These are phyloP conservation scores for Mirza zaza DNA, from an alignment of 2,113 vertebrate genomes.

Conservation along the genomic window DNA sequence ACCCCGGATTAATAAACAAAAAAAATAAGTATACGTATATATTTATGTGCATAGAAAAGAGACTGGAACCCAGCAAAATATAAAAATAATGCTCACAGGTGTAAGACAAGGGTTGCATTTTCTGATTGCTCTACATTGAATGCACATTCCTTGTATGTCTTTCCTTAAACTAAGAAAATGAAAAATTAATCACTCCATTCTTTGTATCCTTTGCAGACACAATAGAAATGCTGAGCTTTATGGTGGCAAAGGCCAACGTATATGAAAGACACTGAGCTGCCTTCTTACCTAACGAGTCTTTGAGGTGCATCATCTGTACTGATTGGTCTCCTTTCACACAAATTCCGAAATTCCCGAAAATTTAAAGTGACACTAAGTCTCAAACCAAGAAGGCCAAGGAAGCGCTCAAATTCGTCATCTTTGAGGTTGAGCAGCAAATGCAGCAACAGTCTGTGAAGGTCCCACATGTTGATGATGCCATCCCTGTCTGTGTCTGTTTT, in stretches of 20 bases:
- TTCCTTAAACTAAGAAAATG: neutral
- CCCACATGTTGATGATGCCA: slow-evolving; percentile 74
- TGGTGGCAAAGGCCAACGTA: accelerated
- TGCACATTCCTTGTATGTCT: accelerated
- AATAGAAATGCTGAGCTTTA: accelerated
- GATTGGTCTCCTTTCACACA: slow-evolving; percentile 37
- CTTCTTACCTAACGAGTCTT: slow-evolving; percentile 55
- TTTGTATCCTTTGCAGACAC: accelerated
- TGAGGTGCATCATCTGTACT: neutral
- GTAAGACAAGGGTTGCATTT: accelerated
- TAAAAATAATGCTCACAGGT: accelerated
- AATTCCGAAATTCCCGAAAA: slow-evolving; percentile 79
- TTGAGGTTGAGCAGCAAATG: slow-evolving; percentile 78
- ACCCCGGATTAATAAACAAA: neutral
- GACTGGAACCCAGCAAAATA: neutral
- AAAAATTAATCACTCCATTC: accelerated
- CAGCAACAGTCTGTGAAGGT: slow-evolving; percentile 76
- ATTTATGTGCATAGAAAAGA: neutral
- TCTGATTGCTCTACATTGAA: neutral
- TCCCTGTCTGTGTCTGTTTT: slow-evolving; percentile 82
- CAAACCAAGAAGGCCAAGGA: slow-evolving; percentile 81
- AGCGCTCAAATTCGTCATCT: slow-evolving; percentile 75
- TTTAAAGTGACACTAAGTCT: slow-evolving; percentile 72
- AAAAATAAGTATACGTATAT: neutral
- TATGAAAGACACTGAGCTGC: accelerated